Evolutionary conservation across 2,888 invertebrate species (phyloP).

Genomic region (Arrhopalites spinosus): DNA sequence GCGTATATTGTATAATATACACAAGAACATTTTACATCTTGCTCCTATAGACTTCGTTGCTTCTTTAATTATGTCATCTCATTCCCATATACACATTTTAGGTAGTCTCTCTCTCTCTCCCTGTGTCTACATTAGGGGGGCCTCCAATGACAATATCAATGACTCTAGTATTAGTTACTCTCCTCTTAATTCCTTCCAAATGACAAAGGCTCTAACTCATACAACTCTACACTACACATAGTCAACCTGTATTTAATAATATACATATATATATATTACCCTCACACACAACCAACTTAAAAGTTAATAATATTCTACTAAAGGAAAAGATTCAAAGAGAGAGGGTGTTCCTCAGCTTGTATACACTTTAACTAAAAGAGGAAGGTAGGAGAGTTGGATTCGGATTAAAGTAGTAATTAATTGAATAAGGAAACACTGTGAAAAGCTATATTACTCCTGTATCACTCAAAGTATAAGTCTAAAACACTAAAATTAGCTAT

Average conservation of each 20-base stretch:
- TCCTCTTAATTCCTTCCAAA: too few species aligned
- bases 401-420: conserved; percentile 39
- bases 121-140: not conserved
- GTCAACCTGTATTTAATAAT: too few species aligned
- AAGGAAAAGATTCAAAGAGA: not conserved
- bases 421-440: conserved; percentile 44
- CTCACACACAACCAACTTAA: conserved; percentile 1
- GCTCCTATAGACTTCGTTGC: too few species aligned
- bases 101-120: not conserved
- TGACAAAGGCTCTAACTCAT: too few species aligned
- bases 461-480: too few species aligned
- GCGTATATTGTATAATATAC: too few species aligned
- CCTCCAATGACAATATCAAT: not conserved
- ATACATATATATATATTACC: not conserved
- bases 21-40: too few species aligned
- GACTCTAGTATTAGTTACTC: too few species aligned
- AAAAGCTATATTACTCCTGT: conserved; percentile 20
- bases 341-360: not conserved
- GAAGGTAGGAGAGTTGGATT: not conserved
- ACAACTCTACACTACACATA: too few species aligned
- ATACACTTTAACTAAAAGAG: not conserved
- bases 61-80: too few species aligned
- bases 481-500: too few species aligned
- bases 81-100: not conserved
- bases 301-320: not conserved